Evolutionary conservation across 2,797 vertebrate species (phyloP).

Genomic region (Hydrocynus forskahlii): DNA sequence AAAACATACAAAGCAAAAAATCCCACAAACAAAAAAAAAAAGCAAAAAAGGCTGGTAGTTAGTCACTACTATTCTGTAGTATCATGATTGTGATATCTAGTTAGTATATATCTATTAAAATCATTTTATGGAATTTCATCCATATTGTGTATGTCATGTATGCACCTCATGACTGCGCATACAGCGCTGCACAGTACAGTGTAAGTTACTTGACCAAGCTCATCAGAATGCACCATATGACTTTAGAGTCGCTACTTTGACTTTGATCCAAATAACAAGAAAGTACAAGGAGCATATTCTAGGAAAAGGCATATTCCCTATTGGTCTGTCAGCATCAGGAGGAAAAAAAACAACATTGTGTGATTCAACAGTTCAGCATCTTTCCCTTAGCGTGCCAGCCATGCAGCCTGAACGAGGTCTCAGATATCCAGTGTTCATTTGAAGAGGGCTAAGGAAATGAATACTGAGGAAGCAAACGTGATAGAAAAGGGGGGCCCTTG

Average conservation of each 20-base stretch:
- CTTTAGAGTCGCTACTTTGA: neutral
- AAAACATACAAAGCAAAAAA: no score
- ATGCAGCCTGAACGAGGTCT: constrained; percentile 41
- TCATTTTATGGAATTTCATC: neutral
- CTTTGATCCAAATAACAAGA: constrained; percentile 9
- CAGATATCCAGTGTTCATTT: constrained; percentile 52
- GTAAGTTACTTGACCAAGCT: neutral
- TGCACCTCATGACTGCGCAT: neutral
- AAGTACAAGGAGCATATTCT: neutral
- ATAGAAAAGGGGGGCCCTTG: constrained; percentile 60
- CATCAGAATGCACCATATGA: neutral
- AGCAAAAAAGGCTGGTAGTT: neutral
- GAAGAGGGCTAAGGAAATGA: constrained; percentile 59
- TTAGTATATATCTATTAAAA: neutral
- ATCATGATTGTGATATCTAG: no score
- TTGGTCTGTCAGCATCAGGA: neutral
- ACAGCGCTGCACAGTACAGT: neutral
- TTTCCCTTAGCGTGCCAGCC: constrained; percentile 34
- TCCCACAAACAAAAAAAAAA: neutral
- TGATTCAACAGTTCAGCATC: neutral
- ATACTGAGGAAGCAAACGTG: constrained; percentile 65
- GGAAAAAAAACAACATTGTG: neutral
- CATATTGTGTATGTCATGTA: neutral
- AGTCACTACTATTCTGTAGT: neutral
- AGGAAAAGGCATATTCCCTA: neutral